phyloP scores from a whole-genome alignment of 2,113 vertebrate genomes.

The Aleadryas rufinucha region DNA sequence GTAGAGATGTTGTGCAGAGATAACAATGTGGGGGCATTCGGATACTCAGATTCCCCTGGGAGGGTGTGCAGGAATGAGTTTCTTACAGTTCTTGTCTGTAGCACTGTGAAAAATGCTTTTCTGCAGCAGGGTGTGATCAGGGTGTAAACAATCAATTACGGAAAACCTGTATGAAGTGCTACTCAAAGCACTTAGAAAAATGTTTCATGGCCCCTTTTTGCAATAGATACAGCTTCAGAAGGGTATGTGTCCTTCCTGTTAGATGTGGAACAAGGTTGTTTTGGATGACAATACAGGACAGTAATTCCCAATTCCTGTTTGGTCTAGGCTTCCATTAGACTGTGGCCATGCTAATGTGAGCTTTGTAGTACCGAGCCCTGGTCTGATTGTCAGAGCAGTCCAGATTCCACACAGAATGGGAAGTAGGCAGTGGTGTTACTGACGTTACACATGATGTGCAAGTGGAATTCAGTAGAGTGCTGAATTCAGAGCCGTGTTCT shows the following conservation, averaged over 20 bases:
- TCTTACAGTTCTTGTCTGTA: neutral
- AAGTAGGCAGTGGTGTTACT: neutral
- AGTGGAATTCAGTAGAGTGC: neutral
- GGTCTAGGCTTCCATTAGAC: neutral
- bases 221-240: neutral
- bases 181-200: neutral
- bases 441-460: neutral
- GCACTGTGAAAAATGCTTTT: neutral
- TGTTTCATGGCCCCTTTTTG: neutral
- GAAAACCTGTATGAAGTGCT: neutral
- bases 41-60: neutral
- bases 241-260: neutral
- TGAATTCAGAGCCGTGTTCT: neutral
- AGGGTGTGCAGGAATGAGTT: neutral
- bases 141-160: neutral
- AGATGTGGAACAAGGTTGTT: neutral
- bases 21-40: neutral
- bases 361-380: neutral
- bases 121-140: neutral
- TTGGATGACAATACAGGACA: neutral
- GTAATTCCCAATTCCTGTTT: neutral
- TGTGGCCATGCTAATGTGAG: neutral
- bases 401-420: constrained; percentile 4
- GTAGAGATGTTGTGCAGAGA: neutral
- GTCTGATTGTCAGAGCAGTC: neutral